Conservation (phyloP, 2,113 vertebrate species). For the Stercorarius parasiticus region DNA sequence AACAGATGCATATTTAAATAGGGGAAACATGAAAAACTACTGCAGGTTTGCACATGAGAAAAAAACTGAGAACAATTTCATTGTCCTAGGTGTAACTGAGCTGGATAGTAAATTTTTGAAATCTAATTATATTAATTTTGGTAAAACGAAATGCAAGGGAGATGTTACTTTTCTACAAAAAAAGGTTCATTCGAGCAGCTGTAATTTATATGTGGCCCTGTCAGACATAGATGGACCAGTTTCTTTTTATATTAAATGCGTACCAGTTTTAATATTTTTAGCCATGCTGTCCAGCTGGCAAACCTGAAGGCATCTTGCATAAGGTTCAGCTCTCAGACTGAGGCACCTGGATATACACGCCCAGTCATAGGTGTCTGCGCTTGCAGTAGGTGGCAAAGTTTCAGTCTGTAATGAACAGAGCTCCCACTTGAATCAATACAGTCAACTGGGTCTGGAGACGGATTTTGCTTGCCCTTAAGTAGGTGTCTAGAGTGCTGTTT, state of each 20-base stretch:
- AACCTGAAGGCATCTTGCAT: neutral
- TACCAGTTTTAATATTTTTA: neutral
- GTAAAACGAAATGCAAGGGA: neutral
- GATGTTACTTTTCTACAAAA: neutral
- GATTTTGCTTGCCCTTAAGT: neutral
- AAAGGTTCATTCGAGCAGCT: neutral
- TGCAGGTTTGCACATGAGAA: neutral
- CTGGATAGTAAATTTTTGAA: neutral
- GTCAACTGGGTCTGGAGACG: neutral
- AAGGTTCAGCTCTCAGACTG: neutral
- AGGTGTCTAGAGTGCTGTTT: neutral
- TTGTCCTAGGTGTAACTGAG: neutral
- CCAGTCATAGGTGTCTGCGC: neutral
- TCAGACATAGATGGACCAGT: neutral
- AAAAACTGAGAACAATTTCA: neutral
- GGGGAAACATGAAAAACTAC: neutral
- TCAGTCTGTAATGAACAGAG: neutral
- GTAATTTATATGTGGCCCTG: neutral
- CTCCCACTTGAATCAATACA: neutral
- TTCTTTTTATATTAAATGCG: neutral
- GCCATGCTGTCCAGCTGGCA: neutral
- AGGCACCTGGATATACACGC: neutral
- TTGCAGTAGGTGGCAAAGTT: neutral
- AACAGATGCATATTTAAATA: neutral
- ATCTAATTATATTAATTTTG: neutral